A percentile compares a stretch with the other conserved stretches of the same genome.
phyloP scores from a whole-genome alignment of 2,113 vertebrate species.

The Sarotherodon lohbergeri region DNA sequence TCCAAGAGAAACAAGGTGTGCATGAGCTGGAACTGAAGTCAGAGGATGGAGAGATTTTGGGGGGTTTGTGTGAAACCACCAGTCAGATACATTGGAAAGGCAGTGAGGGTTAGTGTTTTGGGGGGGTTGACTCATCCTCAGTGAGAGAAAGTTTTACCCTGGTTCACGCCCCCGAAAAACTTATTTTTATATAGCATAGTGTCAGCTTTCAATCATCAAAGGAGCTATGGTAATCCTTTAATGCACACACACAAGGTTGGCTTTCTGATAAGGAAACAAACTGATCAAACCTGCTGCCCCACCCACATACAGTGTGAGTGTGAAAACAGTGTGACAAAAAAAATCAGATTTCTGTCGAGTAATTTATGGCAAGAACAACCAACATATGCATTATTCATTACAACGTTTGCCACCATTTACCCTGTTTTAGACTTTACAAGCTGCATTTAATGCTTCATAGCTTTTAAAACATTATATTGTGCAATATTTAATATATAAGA shows the following conservation, averaged over 20 bases:
- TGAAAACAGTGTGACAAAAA: neutral
- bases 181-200: neutral
- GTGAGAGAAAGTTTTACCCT: neutral
- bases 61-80: slow-evolving; percentile 1
- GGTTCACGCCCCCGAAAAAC: neutral
- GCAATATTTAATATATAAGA: neutral
- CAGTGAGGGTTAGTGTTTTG: neutral
- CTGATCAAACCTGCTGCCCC: neutral
- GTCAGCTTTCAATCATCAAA: neutral
- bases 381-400: neutral
- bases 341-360: no score
- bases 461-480: neutral
- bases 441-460: neutral
- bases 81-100: neutral
- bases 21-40: slow-evolving; percentile 32
- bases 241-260: neutral
- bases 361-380: neutral
- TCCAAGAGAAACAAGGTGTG: slow-evolving; percentile 58
- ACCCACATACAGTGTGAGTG: neutral
- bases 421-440: neutral
- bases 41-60: slow-evolving; percentile 21
- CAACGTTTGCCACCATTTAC: neutral
- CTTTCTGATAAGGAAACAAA: neutral
- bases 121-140: neutral
- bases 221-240: neutral